Conservation (phyloP, 53 echinoderm and acorn worm species). For the Mesocentrotus franciscanus region DNA sequence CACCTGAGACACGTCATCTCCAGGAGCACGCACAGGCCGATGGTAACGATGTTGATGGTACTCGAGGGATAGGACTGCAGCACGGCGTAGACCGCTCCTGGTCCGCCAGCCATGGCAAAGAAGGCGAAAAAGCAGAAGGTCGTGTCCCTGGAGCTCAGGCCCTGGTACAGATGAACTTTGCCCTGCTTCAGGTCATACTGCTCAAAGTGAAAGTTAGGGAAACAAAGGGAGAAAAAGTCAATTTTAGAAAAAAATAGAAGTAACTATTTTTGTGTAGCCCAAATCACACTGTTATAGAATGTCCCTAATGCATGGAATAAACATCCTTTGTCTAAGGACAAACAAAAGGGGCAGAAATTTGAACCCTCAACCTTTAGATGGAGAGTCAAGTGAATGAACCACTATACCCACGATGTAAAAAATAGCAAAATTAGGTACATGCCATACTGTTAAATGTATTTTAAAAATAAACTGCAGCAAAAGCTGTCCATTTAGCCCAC, state of each 20-base stretch:
- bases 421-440: too few species aligned
- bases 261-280: neutral
- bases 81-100: slow-evolving; percentile 78
- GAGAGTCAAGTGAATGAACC: too few species aligned
- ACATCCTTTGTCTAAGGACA: too few species aligned
- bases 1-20: slow-evolving; percentile 95
- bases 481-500: too few species aligned
- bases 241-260: too few species aligned
- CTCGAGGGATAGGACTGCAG: slow-evolving; percentile 77
- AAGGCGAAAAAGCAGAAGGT: slow-evolving; percentile 72
- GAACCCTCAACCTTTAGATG: too few species aligned
- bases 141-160: slow-evolving; percentile 76
- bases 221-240: neutral
- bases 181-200: slow-evolving; percentile 89
- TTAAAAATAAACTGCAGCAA: too few species aligned
- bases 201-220: neutral
- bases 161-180: slow-evolving; percentile 68
- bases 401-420: too few species aligned
- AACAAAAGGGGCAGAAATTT: too few species aligned
- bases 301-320: neutral
- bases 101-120: slow-evolving; percentile 79
- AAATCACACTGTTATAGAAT: neutral
- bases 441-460: too few species aligned
- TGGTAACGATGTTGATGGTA: slow-evolving; percentile 83
- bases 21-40: slow-evolving; percentile 89